Conservation (phyloP, 2,113 vertebrate genomes). For the Puntigrus tetrazona region DNA sequence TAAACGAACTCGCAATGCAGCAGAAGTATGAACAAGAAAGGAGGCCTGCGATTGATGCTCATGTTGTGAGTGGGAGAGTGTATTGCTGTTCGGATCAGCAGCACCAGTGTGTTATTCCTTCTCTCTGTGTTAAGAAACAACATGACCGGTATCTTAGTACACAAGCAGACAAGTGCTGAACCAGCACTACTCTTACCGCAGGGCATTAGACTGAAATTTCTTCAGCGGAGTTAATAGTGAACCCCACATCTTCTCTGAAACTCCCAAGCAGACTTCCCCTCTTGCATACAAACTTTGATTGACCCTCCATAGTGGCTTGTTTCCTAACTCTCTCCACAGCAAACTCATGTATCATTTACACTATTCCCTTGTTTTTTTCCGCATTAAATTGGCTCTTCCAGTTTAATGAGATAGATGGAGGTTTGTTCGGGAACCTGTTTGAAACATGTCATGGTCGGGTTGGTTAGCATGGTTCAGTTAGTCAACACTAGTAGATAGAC, state of each 20-base stretch:
- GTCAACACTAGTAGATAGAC: not conserved
- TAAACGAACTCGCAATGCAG: not conserved
- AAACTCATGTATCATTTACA: constrained; percentile 15
- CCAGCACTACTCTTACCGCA: not conserved
- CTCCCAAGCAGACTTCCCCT: not conserved
- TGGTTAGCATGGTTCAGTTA: not conserved
- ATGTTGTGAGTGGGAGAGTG: not conserved
- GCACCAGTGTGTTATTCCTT: not conserved
- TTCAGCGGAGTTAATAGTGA: not conserved
- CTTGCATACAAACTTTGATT: not conserved
- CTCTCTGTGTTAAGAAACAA: not conserved
- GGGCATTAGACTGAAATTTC: not conserved
- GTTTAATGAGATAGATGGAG: not conserved
- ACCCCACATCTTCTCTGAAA: not conserved
- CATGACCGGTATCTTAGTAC: not conserved
- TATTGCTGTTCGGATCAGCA: not conserved
- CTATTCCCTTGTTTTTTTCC: not conserved
- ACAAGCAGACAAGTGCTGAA: not conserved
- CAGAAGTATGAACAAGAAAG: not conserved
- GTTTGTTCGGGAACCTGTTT: not conserved
- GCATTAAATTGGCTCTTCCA: not conserved
- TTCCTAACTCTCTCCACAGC: not conserved
- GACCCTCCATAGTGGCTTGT: not conserved
- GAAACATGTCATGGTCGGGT: not conserved
- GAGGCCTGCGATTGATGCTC: not conserved